Base-by-base conservation (phyloP, 1,140 invertebrate genomes). In the Rhopalosiphum maidis region DNA sequence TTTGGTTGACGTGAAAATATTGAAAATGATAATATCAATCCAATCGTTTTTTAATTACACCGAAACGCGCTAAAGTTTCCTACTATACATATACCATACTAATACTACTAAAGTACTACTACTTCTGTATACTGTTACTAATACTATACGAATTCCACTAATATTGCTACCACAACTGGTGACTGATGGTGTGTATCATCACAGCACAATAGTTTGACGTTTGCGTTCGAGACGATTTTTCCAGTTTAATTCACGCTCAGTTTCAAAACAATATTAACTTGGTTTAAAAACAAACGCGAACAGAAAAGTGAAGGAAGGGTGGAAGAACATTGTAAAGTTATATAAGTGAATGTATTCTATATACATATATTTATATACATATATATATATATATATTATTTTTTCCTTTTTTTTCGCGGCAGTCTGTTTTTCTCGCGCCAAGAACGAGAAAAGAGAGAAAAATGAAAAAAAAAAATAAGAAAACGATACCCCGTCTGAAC, bases 401-500 rank as follows among this genome's bases (percentile, higher is more conserved):
- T 37, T 25, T 60, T 25, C 18, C 83, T 37, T 51, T 83, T 77
- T 46, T 15, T 46, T 46, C 9, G 30, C n/a, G 30, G 30, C 43
- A 43, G 43, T 89, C 35, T 37, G 48, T 55, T 35, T 89, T 90
- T 90, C n/a, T 91, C 48, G 18, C 68, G 6, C n/a, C 68, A 6
- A 82, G 54, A 37, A 41, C 23, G 11, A 91, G 22, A 82, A 91
- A 41, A n/a, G n/a, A n/a, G 46, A n/a, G 25, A 46, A 87, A 46
- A n/a, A 46, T 30, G 25, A n/a, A 48, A 21, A 60, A 37, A 37
- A 41, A 54, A 90, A 30, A 41, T 41, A 41, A 43, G 37, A 85
- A 54, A 92, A 92, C 41, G 91, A 92, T 85, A 37, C 43, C 68
- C 60, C n/a, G 82, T 83, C 91, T 92, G 91, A 54, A 85, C 54